Evolutionary conservation across 2,888 invertebrate species (phyloP), one percentile per base, ranked within the genome.

Genomic region (Leptura quadrifasciata): DNA sequence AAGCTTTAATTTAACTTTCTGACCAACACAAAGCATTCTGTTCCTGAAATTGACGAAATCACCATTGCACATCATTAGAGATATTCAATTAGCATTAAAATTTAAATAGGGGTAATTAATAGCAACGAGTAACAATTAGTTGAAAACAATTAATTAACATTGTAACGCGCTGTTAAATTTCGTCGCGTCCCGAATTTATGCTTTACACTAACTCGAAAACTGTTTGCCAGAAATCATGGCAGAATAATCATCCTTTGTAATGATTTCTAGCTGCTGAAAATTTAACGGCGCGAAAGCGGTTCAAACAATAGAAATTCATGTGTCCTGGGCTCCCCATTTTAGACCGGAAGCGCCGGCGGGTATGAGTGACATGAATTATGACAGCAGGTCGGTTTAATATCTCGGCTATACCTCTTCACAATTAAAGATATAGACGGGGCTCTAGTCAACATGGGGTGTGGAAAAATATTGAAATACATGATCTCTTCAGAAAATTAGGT

Each of bases 221-320:
- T 83, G 82, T 85, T 84, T 80, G 84, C 79, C 83, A 82, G 86
- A 85, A 87, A 86, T 85, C 85, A 85, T 83, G 85, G 83, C 79
- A 80, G 85, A 85, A 84, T 86, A 84, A 86, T 85, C 84, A 85
- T 85, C 84, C 85, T 86, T 86, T 86, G 85, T 85, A 80, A 83
- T 84, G 71, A 71, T 71, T 71, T 58, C 71, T 69, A 47, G 71
- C 71, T 81, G 87, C 82, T 84, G 85, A 84, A 86, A 86, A 87
- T 86, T 85, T 84, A 86, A 83, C 85, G 85, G 85, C 83, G 85
- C 85, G 87, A 87, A 87, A 87, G 85, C 85, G 80, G 76, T 79
- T 80, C 80, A 82, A 86, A 88, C 88, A 88, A 88, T 88, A 82
- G 87, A 73, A 84, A 81, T 81, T 82, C 81, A 79, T 78, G 80